A percentile compares a stretch with the other conserved stretches of the same genome.
Evolutionary conservation across 2,888 invertebrate species (phyloP).

Genomic region (Scelioninae gen. 1): DNA sequence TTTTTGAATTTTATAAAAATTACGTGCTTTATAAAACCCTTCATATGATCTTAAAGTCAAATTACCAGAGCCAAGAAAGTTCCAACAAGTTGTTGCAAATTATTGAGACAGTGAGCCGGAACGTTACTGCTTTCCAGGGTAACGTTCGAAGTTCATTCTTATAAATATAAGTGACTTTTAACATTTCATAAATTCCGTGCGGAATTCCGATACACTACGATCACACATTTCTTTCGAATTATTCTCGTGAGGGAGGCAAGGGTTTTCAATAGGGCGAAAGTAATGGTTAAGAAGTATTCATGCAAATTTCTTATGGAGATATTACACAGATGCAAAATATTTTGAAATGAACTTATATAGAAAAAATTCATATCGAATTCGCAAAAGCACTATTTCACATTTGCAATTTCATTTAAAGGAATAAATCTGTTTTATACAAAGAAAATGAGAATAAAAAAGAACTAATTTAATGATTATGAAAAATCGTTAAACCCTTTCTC

Average conservation of each 20-base stretch:
- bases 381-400: too few species aligned
- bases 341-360: background rate
- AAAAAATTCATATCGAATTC: too few species aligned
- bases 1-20: conserved; percentile 8
- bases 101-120: conserved; percentile 48
- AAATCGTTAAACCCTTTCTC: too few species aligned
- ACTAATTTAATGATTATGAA: too few species aligned
- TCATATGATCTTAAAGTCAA: conserved; percentile 40
- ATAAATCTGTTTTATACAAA: too few species aligned
- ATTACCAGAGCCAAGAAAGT: conserved; percentile 34
- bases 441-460: too few species aligned
- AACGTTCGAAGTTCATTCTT: conserved; percentile 31
- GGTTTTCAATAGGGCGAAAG: conserved; percentile 50
- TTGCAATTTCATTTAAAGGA: too few species aligned
- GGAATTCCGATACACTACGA: conserved; percentile 37
- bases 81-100: conserved; percentile 49
- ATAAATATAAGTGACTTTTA: conserved; percentile 55
- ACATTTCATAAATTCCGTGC: conserved; percentile 46
- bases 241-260: conserved; percentile 24
- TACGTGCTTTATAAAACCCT: background rate
- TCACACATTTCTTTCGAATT: conserved; percentile 43
- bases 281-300: conserved; percentile 38
- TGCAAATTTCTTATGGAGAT: conserved; percentile 24
- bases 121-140: conserved; percentile 14
- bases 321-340: conserved; percentile 5